Evolutionary conservation across 2,113 vertebrate genomes (phyloP).

Genomic region (Hypomesus transpacificus): DNA sequence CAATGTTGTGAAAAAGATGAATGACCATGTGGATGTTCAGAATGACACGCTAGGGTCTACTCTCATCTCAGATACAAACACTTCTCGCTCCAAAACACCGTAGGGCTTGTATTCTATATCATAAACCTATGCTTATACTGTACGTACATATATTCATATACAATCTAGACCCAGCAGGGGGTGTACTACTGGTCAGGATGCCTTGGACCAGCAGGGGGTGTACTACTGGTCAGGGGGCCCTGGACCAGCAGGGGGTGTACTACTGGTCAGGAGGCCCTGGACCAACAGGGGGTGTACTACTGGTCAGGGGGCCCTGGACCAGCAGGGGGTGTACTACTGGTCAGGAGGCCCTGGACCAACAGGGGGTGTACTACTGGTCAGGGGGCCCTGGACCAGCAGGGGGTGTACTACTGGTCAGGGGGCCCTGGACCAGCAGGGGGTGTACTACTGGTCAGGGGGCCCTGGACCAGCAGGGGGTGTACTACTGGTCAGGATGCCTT

Average conservation of each 20-base stretch:
- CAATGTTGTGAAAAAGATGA: too few relatives aligned
- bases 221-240: constrained; percentile 82
- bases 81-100: constrained; percentile 53
- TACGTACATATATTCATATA: constrained; percentile 42
- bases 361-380: constrained; percentile 83
- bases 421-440: not conserved
- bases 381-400: too few relatives aligned
- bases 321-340: too few relatives aligned
- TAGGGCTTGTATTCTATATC: constrained; percentile 29
- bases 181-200: constrained; percentile 72
- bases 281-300: too few relatives aligned
- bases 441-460: too few relatives aligned
- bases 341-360: too few relatives aligned
- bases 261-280: constrained; percentile 81
- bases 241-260: too few relatives aligned
- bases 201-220: too few relatives aligned
- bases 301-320: too few relatives aligned
- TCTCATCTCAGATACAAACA: constrained; percentile 49
- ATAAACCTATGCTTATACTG: constrained; percentile 33
- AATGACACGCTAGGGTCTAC: constrained; percentile 18
- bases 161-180: constrained; percentile 21
- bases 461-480: not conserved
- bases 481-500: too few relatives aligned
- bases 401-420: constrained; percentile 82
- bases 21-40: not conserved